A percentile compares a stretch with the other conserved stretches of the same genome.
Evolutionary conservation across 2,888 invertebrate species (phyloP).

Genomic region (Trachelus iudaicus): DNA sequence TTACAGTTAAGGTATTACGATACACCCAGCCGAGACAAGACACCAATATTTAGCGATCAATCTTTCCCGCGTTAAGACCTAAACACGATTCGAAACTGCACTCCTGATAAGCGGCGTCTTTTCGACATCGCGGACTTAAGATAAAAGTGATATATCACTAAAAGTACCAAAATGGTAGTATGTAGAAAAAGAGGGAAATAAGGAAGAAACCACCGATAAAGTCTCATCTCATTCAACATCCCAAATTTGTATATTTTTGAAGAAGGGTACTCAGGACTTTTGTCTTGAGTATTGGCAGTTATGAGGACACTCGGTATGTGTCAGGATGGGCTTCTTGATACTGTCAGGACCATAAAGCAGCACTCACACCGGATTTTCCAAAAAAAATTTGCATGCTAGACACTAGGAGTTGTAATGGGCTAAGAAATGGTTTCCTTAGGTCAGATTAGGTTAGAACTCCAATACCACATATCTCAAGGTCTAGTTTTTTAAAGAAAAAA

Average conservation of each 20-base stretch:
- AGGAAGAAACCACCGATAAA: not conserved
- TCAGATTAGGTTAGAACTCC: no score
- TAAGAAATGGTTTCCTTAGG: no score
- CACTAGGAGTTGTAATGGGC: no score
- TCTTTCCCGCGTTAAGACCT: slow-evolving; percentile 19
- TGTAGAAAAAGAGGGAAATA: slow-evolving; percentile 5
- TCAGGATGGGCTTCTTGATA: no score
- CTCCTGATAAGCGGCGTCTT: slow-evolving; percentile 19
- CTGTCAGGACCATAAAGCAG: no score
- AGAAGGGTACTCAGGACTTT: no score
- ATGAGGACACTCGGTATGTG: no score
- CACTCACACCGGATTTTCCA: no score
- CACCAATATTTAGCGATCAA: slow-evolving; percentile 20
- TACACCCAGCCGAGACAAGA: not conserved
- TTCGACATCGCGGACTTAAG: slow-evolving; percentile 18
- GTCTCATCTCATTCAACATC: not conserved
- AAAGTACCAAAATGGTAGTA: slow-evolving; percentile 6
- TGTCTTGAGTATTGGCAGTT: no score
- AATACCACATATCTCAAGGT: no score
- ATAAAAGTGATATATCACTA: slow-evolving; percentile 20
- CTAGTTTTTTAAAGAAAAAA: no score
- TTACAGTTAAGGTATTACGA: not conserved
- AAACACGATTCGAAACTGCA: slow-evolving; percentile 20
- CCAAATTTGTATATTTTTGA: not conserved
- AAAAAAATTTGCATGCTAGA: no score